Conservation (phyloP, 2,797 vertebrate species). For the Crypturellus tataupa region DNA sequence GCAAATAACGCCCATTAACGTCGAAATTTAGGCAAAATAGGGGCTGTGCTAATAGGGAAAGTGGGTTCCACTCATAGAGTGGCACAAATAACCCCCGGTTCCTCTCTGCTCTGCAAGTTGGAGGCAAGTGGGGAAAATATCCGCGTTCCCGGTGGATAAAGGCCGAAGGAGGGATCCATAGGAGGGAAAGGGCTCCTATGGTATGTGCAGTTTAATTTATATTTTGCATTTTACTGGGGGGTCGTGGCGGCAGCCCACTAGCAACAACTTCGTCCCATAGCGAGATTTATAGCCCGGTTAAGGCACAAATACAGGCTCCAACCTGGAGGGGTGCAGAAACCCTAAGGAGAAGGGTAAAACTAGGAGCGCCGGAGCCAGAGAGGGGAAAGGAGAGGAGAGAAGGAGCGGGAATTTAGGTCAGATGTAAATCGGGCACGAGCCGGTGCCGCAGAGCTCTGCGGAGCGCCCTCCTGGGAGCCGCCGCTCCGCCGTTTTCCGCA, state of each 20-base stretch:
- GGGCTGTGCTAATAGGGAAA: slow-evolving; percentile 37
- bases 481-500: neutral
- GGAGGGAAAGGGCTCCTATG: slow-evolving; percentile 48
- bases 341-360: slow-evolving; percentile 15
- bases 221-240: slow-evolving; percentile 65
- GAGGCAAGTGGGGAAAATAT: neutral
- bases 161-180: neutral
- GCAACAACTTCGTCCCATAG: slow-evolving; percentile 65
- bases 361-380: neutral
- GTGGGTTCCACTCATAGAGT: slow-evolving; percentile 24
- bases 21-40: slow-evolving; percentile 34
- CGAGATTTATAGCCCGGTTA: slow-evolving; percentile 61
- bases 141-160: too few species aligned
- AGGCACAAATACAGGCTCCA: slow-evolving; percentile 39
- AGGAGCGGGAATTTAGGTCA: slow-evolving; percentile 33
- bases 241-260: slow-evolving; percentile 59
- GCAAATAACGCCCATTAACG: slow-evolving; percentile 53
- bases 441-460: neutral
- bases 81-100: slow-evolving; percentile 16
- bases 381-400: neutral
- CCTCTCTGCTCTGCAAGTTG: neutral
- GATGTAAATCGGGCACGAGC: neutral
- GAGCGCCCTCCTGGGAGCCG: neutral
- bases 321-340: neutral
- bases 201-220: slow-evolving; percentile 62